Percentiles rank a stretch among this genome's conserved stretches.
Conservation (phyloP, 2,888 invertebrate genomes). For the Ophion ventricosus region DNA sequence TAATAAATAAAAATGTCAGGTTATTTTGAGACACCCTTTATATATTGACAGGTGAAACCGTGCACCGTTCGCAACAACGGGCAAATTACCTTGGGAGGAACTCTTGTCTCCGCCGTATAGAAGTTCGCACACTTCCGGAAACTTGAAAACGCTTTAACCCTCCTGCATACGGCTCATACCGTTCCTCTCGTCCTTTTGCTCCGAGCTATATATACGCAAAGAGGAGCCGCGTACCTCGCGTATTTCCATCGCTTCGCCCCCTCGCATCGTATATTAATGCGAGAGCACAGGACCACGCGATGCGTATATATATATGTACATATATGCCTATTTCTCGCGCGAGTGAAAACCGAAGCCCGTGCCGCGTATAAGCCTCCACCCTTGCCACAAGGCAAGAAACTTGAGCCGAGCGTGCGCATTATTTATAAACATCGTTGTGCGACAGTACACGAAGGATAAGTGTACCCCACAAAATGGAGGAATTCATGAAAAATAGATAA, state of each 20-base stretch:
- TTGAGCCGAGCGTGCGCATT: conserved; percentile 24
- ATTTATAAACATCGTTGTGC: conserved; percentile 3
- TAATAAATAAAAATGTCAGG: too few relatives aligned
- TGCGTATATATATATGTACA: neutral
- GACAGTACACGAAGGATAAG: neutral
- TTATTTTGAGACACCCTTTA: too few relatives aligned
- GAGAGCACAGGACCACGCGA: conserved; percentile 32
- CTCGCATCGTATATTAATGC: conserved; percentile 59
- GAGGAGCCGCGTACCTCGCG: conserved; percentile 11
- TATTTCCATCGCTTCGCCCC: conserved; percentile 44
- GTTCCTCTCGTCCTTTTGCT: neutral
- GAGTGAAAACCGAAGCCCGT: conserved; percentile 36
- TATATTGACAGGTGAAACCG: conserved; percentile 7
- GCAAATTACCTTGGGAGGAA: conserved; percentile 66
- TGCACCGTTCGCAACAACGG: conserved; percentile 46
- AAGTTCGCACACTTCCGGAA: conserved; percentile 69
- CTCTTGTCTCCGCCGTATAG: conserved; percentile 56
- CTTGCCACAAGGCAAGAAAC: conserved; percentile 29
- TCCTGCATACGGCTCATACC: conserved; percentile 4
- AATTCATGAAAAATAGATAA: conserved; percentile 4
- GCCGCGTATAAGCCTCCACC: neutral
- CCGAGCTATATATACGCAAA: conserved; percentile 1
- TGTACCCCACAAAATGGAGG: neutral
- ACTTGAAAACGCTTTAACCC: conserved; percentile 70
- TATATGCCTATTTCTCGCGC: conserved; percentile 13